A percentile compares a stretch with the other conserved stretches of the same genome.
phyloP scores from a whole-genome alignment of 2,797 vertebrate genomes.

The Rhinoraja longicauda region DNA sequence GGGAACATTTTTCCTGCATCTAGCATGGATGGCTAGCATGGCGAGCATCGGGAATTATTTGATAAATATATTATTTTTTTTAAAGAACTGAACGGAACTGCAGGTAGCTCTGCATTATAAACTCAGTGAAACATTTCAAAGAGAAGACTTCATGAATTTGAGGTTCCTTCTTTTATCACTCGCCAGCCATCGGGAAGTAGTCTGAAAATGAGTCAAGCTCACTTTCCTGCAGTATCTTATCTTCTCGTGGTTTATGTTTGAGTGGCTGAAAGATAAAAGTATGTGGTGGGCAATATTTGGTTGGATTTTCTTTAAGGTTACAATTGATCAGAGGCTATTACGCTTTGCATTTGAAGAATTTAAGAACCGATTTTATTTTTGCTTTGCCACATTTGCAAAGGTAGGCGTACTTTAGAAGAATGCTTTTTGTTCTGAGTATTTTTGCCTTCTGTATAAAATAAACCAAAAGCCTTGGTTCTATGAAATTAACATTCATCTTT shows the following conservation, averaged over 20 bases:
- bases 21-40: too few relatives aligned
- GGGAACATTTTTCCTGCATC: too few relatives aligned
- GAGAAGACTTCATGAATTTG: not conserved
- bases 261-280: not conserved
- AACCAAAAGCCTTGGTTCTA: not conserved
- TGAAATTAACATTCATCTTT: not conserved
- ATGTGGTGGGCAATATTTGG: not conserved
- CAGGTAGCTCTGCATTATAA: not conserved
- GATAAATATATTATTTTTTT: not conserved
- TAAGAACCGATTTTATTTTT: not conserved
- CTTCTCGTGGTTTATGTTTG: not conserved
- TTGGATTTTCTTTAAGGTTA: not conserved
- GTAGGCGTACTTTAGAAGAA: not conserved
- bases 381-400: not conserved
- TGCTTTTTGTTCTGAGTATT: not conserved
- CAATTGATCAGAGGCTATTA: not conserved
- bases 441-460: not conserved
- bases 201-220: not conserved
- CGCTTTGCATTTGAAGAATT: not conserved
- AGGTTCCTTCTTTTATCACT: not conserved
- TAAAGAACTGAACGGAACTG: not conserved
- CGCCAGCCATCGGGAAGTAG: not conserved
- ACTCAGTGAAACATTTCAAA: not conserved
- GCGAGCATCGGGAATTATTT: too few relatives aligned
- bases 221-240: not conserved